These are phyloP conservation scores for Silurus glanis DNA, from an alignment of 2,113 vertebrate genomes.

Conservation along the genomic window DNA sequence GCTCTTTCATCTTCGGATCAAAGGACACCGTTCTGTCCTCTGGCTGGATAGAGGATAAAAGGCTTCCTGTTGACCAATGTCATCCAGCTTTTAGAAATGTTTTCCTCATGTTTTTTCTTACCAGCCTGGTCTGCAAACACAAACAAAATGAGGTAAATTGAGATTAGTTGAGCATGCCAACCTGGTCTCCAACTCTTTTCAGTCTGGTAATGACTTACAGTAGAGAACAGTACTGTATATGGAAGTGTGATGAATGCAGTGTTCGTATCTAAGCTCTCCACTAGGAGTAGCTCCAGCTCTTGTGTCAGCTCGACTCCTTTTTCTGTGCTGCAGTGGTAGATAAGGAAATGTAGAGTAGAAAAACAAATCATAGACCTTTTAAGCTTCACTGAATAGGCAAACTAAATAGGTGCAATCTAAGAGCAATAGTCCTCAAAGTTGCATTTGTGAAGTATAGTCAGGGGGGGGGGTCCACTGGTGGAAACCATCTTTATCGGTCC, in stretches of 20 bases:
- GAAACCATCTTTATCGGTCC: background rate
- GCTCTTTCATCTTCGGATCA: constrained; percentile 52
- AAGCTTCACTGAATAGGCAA: constrained; percentile 16
- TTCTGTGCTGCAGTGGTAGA: background rate
- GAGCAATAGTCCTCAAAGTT: background rate
- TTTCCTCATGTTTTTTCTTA: constrained; percentile 6
- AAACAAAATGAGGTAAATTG: constrained; percentile 1
- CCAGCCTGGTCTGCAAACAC: background rate
- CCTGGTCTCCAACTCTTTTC: background rate
- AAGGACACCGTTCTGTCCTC: constrained; percentile 46
- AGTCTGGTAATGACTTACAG: background rate
- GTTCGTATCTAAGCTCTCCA: constrained; percentile 48
- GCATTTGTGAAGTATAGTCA: background rate
- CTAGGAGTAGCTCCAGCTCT: constrained; percentile 56
- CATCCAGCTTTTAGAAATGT: constrained; percentile 26
- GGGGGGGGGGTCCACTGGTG: background rate
- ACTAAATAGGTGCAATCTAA: background rate
- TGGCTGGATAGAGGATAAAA: constrained; percentile 38
- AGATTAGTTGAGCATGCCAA: background rate
- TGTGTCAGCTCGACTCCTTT: constrained; percentile 41
- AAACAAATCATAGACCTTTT: constrained; percentile 23
- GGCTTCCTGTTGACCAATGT: constrained; percentile 46
- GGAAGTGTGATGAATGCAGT: constrained; percentile 12
- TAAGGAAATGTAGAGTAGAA: constrained; percentile 26
- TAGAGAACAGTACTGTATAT: constrained; percentile 19